phyloP scores from a whole-genome alignment of 2,888 invertebrate genomes.

The Cyrtodaria siliqua region DNA sequence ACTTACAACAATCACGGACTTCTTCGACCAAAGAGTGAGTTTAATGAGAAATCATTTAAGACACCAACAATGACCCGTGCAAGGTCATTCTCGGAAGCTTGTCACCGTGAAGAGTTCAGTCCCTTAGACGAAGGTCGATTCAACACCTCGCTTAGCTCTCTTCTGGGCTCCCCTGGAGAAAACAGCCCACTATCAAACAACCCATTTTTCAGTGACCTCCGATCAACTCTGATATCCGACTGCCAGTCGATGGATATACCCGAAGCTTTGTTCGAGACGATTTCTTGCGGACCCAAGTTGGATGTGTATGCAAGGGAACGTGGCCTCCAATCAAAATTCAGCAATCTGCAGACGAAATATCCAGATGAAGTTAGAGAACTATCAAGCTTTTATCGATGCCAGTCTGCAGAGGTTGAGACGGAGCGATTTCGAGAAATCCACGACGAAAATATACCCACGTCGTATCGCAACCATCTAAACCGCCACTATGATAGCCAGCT shows the following conservation, averaged over 20 bases:
- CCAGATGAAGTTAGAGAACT: constrained; percentile 63
- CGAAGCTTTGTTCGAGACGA: constrained; percentile 56
- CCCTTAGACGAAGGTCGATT: constrained; percentile 47
- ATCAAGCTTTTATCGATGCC: constrained; percentile 60
- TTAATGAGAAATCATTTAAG: not conserved
- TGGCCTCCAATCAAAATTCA: constrained; percentile 59
- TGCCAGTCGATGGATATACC: constrained; percentile 51
- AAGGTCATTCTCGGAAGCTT: constrained; percentile 48
- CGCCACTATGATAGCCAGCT: constrained; percentile 68
- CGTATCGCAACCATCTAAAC: constrained; percentile 64
- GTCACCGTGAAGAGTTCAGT: constrained; percentile 26
- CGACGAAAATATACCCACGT: constrained; percentile 38
- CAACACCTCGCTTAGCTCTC: constrained; percentile 44
- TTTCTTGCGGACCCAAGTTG: constrained; percentile 27
- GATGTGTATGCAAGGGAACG: constrained; percentile 59
- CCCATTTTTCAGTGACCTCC: constrained; percentile 56
- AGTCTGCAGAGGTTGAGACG: constrained; percentile 66
- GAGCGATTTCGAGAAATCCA: constrained; percentile 64
- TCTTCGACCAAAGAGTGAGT: not conserved
- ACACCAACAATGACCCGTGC: constrained; percentile 2
- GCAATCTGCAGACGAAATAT: constrained; percentile 43
- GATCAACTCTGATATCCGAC: constrained; percentile 56
- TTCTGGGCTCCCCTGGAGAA: constrained; percentile 45
- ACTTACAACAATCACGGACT: not conserved
- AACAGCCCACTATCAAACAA: constrained; percentile 43